phyloP scores from a whole-genome alignment of 1,140 invertebrate genomes.

The Rhizoglyphus robini region DNA sequence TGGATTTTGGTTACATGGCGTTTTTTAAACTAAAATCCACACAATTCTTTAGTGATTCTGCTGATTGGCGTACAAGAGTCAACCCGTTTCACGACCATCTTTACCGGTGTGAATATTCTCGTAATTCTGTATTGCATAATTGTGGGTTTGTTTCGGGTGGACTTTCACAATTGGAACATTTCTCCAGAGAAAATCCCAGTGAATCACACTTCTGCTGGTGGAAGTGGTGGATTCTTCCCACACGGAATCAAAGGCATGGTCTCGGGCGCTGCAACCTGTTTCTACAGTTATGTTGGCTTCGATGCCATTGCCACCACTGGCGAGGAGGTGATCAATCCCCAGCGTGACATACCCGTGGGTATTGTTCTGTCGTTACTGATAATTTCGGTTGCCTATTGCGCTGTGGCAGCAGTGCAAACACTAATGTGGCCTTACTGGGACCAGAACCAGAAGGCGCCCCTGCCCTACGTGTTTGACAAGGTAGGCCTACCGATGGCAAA shows the following conservation, averaged over 20 bases:
- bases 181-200: background rate
- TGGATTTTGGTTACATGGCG: background rate
- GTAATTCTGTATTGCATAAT: conserved; percentile 70
- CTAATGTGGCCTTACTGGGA: conserved; percentile 74
- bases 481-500: conserved; percentile 53
- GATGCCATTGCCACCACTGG: conserved; percentile 69
- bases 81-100: conserved; percentile 70
- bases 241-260: conserved; percentile 35
- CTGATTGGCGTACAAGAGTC: conserved; percentile 74
- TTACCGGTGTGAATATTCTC: conserved; percentile 65
- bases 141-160: conserved; percentile 61
- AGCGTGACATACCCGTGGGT: conserved; percentile 69
- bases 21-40: no score
- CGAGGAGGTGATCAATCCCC: conserved; percentile 76
- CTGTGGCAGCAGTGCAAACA: conserved; percentile 65
- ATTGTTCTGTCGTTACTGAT: conserved; percentile 64
- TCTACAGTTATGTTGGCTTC: conserved; percentile 79
- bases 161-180: conserved; percentile 57
- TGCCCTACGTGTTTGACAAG: conserved; percentile 57
- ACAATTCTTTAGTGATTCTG: conserved; percentile 48
- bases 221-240: conserved; percentile 60
- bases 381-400: conserved; percentile 67
- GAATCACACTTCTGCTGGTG: conserved; percentile 16
- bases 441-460: conserved; percentile 38
- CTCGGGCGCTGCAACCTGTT: conserved; percentile 72